A percentile compares a stretch with the other conserved stretches of the same genome.
phyloP scores from a whole-genome alignment of 2,888 invertebrate genomes.

The Eudasyphora cyanicolor region DNA sequence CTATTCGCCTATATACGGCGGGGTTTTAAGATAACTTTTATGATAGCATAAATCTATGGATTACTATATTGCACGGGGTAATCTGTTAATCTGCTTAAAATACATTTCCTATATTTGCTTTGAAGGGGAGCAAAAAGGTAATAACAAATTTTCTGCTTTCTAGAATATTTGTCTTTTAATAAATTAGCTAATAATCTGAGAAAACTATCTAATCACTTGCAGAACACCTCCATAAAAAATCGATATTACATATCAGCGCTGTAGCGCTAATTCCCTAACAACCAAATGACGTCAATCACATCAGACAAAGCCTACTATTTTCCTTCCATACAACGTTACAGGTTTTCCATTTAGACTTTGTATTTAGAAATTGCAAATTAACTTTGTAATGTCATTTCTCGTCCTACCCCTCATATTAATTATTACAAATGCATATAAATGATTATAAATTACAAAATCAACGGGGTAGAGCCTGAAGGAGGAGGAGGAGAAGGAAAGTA shows the following conservation, averaged over 20 bases:
- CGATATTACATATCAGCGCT: background rate
- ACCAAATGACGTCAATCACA: constrained; percentile 54
- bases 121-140: no score
- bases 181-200: no score
- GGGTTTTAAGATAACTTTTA: no score
- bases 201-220: background rate
- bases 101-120: no score
- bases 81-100: no score
- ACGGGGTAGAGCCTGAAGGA: background rate
- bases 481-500: background rate
- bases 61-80: no score
- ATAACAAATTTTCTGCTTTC: no score
- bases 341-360: background rate
- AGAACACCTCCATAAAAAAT: background rate
- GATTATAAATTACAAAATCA: constrained; percentile 29
- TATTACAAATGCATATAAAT: background rate
- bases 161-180: no score
- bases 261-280: no score
- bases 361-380: background rate
- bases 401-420: background rate
- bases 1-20: no score
- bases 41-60: no score
- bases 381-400: background rate
- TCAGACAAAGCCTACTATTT: constrained; percentile 14
- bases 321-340: no score